These are phyloP conservation scores for Microplitis mediator DNA, from an alignment of 1,140 invertebrate genomes.

Conservation along the genomic window DNA sequence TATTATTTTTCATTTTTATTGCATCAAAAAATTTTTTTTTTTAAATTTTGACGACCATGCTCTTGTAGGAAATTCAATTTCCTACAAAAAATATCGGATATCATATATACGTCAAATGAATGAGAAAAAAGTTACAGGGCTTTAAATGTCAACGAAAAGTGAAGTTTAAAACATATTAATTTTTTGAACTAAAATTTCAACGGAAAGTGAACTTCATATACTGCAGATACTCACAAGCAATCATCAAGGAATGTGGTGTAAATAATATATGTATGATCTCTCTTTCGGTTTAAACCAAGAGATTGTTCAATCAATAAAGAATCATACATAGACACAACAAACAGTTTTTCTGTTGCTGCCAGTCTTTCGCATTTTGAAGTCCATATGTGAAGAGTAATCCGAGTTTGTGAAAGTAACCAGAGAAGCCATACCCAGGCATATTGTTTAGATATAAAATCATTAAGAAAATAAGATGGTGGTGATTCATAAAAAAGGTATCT, in stretches of 20 bases:
- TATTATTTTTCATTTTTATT: no score
- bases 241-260: no score
- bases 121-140: no score
- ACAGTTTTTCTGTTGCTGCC: slow-evolving; percentile 94
- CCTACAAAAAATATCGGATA: no score
- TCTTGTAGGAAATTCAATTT: no score
- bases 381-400: slow-evolving; percentile 97
- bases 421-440: slow-evolving; percentile 92
- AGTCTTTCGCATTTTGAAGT: slow-evolving; percentile 95
- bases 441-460: slow-evolving; percentile 84
- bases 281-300: slow-evolving; percentile 88
- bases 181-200: no score
- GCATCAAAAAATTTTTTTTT: no score
- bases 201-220: no score
- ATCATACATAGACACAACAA: slow-evolving; percentile 94
- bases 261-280: slow-evolving; percentile 69
- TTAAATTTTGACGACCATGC: no score
- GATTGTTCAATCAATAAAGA: slow-evolving; percentile 94
- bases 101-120: no score
- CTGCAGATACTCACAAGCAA: not conserved
- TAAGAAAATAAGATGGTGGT: slow-evolving; percentile 79
- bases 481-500: slow-evolving; percentile 90
- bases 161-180: no score
- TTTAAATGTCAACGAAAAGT: no score
- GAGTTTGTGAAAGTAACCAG: slow-evolving; percentile 93